phyloP scores from a whole-genome alignment of 1,140 invertebrate genomes.

The Hyphantria cunea region DNA sequence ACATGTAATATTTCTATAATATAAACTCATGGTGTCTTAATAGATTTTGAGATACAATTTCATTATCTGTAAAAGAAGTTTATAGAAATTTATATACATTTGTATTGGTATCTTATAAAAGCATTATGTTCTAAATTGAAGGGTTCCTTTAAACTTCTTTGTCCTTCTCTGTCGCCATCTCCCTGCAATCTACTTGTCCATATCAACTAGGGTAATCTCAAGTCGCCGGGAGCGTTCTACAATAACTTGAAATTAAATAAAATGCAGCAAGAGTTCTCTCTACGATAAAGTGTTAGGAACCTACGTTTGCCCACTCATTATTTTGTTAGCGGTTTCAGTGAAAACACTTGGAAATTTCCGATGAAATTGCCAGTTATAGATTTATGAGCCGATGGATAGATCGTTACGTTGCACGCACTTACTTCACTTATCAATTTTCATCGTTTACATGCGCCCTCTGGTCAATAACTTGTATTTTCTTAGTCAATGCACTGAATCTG shows the following conservation, averaged over 20 bases:
- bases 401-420: constrained; percentile 25
- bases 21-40: too few relatives aligned
- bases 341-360: constrained; percentile 49
- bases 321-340: constrained; percentile 51
- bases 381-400: constrained; percentile 31
- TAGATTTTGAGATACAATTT: too few relatives aligned
- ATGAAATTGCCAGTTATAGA: constrained; percentile 43
- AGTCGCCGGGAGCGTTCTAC: constrained; percentile 16
- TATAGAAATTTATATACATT: too few relatives aligned
- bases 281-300: constrained; percentile 43
- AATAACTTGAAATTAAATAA: constrained; percentile 47
- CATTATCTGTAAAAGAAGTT: too few relatives aligned
- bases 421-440: constrained; percentile 28
- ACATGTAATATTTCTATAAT: too few relatives aligned
- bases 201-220: constrained; percentile 9
- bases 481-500: constrained; percentile 17
- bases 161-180: constrained; percentile 11
- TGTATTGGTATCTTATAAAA: constrained; percentile 12
- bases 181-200: constrained; percentile 18
- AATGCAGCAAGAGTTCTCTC: constrained; percentile 43
- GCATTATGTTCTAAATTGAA: constrained; percentile 15
- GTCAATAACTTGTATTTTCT: constrained; percentile 25
- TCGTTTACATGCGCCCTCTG: constrained; percentile 22
- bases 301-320: constrained; percentile 42
- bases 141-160: constrained; percentile 8